phyloP scores from a whole-genome alignment of 2,113 vertebrate genomes.

The Grantiella picta region DNA sequence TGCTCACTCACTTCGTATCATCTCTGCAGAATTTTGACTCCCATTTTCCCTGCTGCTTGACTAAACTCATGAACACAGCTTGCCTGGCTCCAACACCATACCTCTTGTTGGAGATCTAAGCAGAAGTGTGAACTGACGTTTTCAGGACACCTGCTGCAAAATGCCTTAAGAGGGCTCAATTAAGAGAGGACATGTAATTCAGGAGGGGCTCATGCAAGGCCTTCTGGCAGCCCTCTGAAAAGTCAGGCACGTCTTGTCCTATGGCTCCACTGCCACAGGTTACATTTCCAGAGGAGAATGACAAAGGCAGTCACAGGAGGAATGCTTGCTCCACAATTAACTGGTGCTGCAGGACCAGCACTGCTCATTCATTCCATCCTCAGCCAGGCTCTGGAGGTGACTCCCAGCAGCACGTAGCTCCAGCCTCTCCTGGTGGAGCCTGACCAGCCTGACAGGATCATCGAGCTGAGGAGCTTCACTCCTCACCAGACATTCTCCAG shows the following conservation, averaged over 20 bases:
- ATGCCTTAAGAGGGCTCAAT: not conserved
- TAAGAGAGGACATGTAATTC: not conserved
- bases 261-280: not conserved
- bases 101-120: rapidly evolving
- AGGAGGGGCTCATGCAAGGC: not conserved
- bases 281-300: not conserved
- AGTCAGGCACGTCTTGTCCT: not conserved
- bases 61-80: not conserved
- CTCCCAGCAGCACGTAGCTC: not conserved
- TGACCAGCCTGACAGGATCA: not conserved
- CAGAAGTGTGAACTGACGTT: not conserved
- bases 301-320: not conserved
- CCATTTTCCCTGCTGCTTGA: not conserved
- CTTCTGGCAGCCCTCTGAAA: not conserved
- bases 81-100: not conserved
- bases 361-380: not conserved
- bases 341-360: not conserved
- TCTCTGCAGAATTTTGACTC: not conserved
- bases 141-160: not conserved
- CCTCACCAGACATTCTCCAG: not conserved
- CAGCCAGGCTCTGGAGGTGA: not conserved
- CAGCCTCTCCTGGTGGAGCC: not conserved
- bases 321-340: not conserved
- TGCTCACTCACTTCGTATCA: not conserved
- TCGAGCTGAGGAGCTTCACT: not conserved